Base-by-base conservation (phyloP, 2,113 vertebrate species). In the Stercorarius parasiticus region DNA sequence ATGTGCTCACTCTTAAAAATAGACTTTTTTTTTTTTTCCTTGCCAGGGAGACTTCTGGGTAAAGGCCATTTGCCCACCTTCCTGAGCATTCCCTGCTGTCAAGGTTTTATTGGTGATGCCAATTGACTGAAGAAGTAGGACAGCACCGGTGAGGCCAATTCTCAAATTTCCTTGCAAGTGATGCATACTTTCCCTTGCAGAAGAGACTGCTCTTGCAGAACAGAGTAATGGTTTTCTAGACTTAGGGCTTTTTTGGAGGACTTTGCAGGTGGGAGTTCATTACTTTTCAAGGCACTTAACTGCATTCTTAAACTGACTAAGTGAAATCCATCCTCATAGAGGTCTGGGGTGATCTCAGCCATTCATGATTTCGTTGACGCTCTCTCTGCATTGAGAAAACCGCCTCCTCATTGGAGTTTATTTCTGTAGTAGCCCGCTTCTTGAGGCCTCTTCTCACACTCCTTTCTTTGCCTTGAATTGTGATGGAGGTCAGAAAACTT, bases 401-500 rank as follows among this genome's bases (percentile, higher is more conserved):
- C 30, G 14, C n/a, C 13, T 45, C 27, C 42, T 71, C 8, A 4
- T 11, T 4, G 36, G 73, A 29, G 11, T 2, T 38, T n/a, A 13
- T 36, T 69, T 69, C n/a, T 53, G 16, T 15, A 53, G 38, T 17
- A 87, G 10, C 29, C 15, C 16, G 6, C 7, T 66, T 77, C 12
- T 16, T 4, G 27, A 80, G 22, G 26, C 3, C 19, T 59, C 22
- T 69, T 77, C 30, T 76, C 36, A 4, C 23, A 27, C 34, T 82
- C 23, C 20, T 66, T 74, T 65, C 15, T 15, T 15, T 78, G 53
- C 23, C 26, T 64, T 0, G 0, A 38, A 9, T 14, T 77, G 25
- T 38, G 27, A 16, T 79, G 52, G 27, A 64, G 29, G 27, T 9
- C 3, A 1, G 66, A 80, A 86, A 72, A 50, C 42, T 53, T 5